Conservation (phyloP, 2,113 vertebrate genomes). For the Orycteropus afer region DNA sequence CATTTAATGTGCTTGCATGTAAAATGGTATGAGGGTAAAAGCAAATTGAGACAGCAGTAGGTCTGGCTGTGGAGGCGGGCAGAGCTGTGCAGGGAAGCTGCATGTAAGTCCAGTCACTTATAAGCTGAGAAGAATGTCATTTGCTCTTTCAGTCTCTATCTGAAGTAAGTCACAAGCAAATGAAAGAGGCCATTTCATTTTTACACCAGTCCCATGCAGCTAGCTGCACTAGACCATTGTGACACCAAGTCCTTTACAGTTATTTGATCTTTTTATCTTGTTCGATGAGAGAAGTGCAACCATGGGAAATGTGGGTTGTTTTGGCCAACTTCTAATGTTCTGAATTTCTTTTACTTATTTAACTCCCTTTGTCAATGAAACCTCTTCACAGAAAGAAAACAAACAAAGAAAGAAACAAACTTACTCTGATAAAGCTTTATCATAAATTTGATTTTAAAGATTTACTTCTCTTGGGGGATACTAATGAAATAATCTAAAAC, state of each 20-base stretch:
- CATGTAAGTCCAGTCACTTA: background rate
- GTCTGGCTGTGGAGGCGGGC: background rate
- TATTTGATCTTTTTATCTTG: background rate
- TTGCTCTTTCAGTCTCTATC: constrained; percentile 18
- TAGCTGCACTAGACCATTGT: background rate
- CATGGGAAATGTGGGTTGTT: background rate
- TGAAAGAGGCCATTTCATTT: constrained; percentile 45
- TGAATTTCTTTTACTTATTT: constrained; percentile 28
- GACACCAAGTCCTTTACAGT: constrained; percentile 8
- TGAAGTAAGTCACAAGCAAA: constrained; percentile 59
- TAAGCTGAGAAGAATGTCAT: constrained; percentile 18
- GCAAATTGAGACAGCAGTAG: constrained; percentile 23
- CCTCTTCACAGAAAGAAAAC: background rate
- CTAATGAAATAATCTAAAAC: background rate
- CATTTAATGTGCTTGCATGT: constrained; percentile 67
- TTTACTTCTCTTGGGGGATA: background rate
- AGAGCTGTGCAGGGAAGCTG: background rate
- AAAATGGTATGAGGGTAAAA: constrained; percentile 59
- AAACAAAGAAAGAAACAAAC: background rate
- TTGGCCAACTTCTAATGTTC: background rate
- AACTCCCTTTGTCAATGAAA: constrained; percentile 39
- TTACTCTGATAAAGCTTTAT: background rate
- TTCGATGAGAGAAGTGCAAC: constrained; percentile 15
- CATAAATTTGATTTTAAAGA: constrained; percentile 9
- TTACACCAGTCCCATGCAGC: constrained; percentile 30